Percentiles rank a stretch among this genome's conserved stretches.
Conservation (phyloP, 2,888 invertebrate genomes). For the Tipula vernalis region DNA sequence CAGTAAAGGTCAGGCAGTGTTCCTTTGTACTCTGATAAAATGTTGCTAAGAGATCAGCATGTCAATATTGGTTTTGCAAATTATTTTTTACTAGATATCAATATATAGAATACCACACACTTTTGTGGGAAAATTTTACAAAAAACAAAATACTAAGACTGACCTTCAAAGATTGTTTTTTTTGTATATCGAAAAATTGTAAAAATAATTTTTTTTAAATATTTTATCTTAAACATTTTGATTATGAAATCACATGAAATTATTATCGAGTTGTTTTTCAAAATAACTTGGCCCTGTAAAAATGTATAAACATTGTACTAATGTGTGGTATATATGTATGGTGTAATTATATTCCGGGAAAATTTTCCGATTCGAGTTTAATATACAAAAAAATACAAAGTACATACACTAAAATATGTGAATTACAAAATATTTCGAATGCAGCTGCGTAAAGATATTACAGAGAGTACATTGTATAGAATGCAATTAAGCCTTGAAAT, state of each 20-base stretch:
- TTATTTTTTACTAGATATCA: neutral
- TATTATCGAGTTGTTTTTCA: neutral
- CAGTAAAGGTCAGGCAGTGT: neutral
- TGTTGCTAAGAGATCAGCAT: neutral
- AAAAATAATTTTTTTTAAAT: neutral
- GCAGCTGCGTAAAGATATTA: neutral
- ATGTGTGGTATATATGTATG: neutral
- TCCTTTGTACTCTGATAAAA: neutral
- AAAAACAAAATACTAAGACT: neutral
- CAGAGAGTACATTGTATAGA: neutral
- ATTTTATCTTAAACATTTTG: neutral
- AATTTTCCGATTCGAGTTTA: neutral
- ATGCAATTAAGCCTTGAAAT: neutral
- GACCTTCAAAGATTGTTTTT: neutral
- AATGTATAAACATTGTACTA: neutral
- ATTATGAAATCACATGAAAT: neutral
- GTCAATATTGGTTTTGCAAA: neutral
- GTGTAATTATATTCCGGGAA: neutral
- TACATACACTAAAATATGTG: neutral
- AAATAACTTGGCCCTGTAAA: neutral
- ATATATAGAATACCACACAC: neutral
- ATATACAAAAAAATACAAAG: neutral
- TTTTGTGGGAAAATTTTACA: neutral
- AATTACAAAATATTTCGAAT: neutral
- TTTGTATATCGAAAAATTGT: neutral